A percentile compares a stretch with the other conserved stretches of the same genome.
phyloP scores from a whole-genome alignment of 2,797 vertebrate genomes.

The Salarias fasciatus region DNA sequence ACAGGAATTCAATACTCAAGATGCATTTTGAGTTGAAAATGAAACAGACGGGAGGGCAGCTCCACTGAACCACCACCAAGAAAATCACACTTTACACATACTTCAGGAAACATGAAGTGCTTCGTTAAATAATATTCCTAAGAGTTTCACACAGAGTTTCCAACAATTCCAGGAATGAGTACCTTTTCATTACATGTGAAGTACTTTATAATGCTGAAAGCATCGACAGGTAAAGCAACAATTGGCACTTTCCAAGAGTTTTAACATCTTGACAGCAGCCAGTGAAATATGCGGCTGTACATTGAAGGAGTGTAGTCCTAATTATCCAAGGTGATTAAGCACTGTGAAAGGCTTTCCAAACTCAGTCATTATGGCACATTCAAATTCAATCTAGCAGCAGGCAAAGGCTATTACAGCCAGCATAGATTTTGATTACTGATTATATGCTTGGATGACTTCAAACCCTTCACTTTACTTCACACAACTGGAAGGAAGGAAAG shows the following conservation, averaged over 20 bases:
- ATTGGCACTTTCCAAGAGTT: slow-evolving; percentile 5
- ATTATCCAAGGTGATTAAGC: slow-evolving; percentile 69
- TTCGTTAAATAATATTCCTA: too few species aligned
- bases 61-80: too few species aligned
- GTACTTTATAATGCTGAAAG: background rate
- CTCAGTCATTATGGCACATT: slow-evolving; percentile 64
- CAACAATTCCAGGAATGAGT: too few species aligned
- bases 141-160: too few species aligned
- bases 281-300: slow-evolving; percentile 30
- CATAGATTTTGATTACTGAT: slow-evolving; percentile 74
- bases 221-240: slow-evolving; percentile 6
- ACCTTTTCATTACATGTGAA: too few species aligned
- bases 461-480: slow-evolving; percentile 44
- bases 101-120: too few species aligned
- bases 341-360: slow-evolving; percentile 66
- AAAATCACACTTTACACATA: too few species aligned
- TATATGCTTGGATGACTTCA: slow-evolving; percentile 70
- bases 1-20: background rate
- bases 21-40: too few species aligned
- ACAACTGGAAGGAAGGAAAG: slow-evolving; percentile 34
- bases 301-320: slow-evolving; percentile 53
- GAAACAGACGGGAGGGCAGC: too few species aligned
- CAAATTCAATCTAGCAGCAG: slow-evolving; percentile 70
- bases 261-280: slow-evolving; percentile 10
- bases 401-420: slow-evolving; percentile 70